Conservation (phyloP, 2,888 invertebrate species). For the Sphinx pinastri region DNA sequence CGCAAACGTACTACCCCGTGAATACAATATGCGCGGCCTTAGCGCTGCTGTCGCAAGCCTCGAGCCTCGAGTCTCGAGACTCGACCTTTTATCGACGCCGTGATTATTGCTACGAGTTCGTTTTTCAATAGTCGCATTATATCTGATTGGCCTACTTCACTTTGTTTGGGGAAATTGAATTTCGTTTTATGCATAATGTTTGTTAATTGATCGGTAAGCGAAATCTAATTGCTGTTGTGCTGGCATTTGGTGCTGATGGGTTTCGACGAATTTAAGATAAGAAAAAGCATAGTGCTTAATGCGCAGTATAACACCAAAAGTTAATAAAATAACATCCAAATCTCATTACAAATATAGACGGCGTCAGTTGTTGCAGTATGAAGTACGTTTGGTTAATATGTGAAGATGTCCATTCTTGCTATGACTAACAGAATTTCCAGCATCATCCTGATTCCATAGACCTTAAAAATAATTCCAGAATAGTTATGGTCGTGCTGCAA, state of each 20-base stretch:
- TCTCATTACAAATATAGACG: neutral
- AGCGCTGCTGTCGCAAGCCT: constrained; percentile 67
- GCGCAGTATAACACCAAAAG: neutral
- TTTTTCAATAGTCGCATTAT: constrained; percentile 79
- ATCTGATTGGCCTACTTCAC: constrained; percentile 78
- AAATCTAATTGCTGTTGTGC: constrained; percentile 30
- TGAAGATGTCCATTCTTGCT: too few species aligned
- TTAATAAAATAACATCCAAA: neutral
- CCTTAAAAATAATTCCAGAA: too few species aligned
- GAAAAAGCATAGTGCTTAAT: neutral
- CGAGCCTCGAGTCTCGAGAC: constrained; percentile 65
- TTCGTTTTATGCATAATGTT: constrained; percentile 58
- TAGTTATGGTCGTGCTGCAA: too few species aligned
- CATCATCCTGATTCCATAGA: too few species aligned
- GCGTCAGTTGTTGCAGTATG: too few species aligned
- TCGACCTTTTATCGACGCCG: constrained; percentile 66
- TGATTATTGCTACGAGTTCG: constrained; percentile 78
- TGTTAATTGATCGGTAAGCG: constrained; percentile 44
- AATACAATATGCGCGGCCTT: constrained; percentile 69
- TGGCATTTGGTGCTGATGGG: neutral
- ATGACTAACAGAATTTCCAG: too few species aligned
- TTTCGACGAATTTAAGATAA: neutral
- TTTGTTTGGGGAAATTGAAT: constrained; percentile 73
- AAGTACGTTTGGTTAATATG: too few species aligned
- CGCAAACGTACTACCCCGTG: constrained; percentile 68